These are phyloP conservation scores for Drosophila setifemur DNA, from an alignment of 1,140 invertebrate species.

Conservation along the genomic window DNA sequence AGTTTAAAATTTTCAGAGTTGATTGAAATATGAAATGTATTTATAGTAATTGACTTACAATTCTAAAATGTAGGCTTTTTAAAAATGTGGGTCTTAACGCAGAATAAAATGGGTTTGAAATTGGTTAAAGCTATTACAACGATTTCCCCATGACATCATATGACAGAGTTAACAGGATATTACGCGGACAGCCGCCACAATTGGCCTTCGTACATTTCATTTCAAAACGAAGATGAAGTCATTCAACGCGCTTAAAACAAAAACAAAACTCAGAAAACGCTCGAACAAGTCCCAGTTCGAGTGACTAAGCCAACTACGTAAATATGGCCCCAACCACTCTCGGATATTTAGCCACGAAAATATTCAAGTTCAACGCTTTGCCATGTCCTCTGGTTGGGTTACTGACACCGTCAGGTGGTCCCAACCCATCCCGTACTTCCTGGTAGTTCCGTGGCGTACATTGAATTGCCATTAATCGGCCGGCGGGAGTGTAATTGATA, in stretches of 20 bases:
- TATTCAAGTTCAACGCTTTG: slow-evolving; percentile 73
- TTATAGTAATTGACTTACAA: too few species aligned
- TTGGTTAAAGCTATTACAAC: background rate
- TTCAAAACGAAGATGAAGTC: slow-evolving; percentile 71
- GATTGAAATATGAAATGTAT: too few species aligned
- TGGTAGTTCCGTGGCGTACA: slow-evolving; percentile 22
- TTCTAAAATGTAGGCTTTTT: too few species aligned
- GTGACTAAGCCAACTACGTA: slow-evolving; percentile 62
- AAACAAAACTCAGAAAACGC: slow-evolving; percentile 2
- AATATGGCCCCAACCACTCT: slow-evolving; percentile 14
- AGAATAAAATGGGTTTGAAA: too few species aligned
- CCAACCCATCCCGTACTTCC: slow-evolving; percentile 29
- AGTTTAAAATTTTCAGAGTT: too few species aligned
- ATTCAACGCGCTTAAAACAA: slow-evolving; percentile 42
- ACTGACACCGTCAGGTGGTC: slow-evolving; percentile 58
- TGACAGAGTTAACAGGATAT: slow-evolving; percentile 20
- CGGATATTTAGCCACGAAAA: slow-evolving; percentile 27
- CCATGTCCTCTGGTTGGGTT: slow-evolving; percentile 60
- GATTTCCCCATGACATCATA: slow-evolving; percentile 25
- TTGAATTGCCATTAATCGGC: slow-evolving; percentile 44
- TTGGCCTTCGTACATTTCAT: slow-evolving; percentile 50
- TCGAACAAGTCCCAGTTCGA: slow-evolving; percentile 15
- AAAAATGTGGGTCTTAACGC: too few species aligned
- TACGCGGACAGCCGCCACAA: slow-evolving; percentile 5
- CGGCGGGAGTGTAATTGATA: slow-evolving; percentile 54